A percentile compares a stretch with the other conserved stretches of the same genome.
These are phyloP conservation scores for Metopolophium dirhodum DNA, from an alignment of 1,140 invertebrate genomes.

Conservation along the genomic window DNA sequence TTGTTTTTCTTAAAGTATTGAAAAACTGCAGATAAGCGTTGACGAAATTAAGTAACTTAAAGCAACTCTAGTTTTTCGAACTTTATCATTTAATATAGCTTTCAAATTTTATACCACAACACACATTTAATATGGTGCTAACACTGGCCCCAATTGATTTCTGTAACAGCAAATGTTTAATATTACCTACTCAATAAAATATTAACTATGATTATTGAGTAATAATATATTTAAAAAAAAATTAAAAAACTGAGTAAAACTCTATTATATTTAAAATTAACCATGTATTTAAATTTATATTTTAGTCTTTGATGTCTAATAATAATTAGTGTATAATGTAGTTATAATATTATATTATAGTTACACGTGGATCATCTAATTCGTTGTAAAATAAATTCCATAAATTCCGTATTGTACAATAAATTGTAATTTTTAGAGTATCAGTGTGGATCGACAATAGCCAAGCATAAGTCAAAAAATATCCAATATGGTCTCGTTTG, in stretches of 20 bases:
- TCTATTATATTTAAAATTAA: neutral
- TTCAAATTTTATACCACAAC: neutral
- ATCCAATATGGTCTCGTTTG: neutral
- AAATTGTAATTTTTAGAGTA: neutral
- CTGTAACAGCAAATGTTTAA: neutral
- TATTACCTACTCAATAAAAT: no score
- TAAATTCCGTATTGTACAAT: neutral
- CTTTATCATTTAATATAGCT: neutral
- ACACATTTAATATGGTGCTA: neutral
- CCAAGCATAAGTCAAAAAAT: neutral
- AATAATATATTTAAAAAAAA: neutral
- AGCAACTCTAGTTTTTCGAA: neutral
- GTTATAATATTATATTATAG: neutral
- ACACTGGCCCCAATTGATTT: neutral
- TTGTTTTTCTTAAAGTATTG: neutral
- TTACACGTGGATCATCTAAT: neutral
- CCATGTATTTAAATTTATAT: no score
- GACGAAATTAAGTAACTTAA: neutral
- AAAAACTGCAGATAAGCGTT: neutral
- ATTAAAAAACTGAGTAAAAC: neutral
- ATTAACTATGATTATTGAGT: neutral
- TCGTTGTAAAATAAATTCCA: neutral
- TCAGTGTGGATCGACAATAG: neutral
- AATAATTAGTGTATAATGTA: neutral
- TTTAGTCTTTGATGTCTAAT: neutral